A percentile compares a stretch with the other conserved stretches of the same genome.
These are phyloP conservation scores for Ictalurus punctatus DNA, from an alignment of 2,113 vertebrate species.

Conservation along the genomic window DNA sequence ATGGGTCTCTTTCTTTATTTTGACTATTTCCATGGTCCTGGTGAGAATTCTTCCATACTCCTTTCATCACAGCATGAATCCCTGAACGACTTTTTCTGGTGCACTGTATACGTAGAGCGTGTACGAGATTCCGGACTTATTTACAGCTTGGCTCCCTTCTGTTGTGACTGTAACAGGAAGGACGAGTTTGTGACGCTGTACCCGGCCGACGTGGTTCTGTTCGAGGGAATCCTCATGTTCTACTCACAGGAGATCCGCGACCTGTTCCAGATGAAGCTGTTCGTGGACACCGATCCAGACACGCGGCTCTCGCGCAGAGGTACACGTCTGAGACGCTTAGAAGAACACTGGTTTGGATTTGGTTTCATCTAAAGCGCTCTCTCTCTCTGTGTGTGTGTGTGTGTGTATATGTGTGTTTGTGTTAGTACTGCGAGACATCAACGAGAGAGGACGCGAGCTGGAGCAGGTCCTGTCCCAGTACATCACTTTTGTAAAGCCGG, in stretches of 20 bases:
- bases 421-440: slow-evolving; percentile 91
- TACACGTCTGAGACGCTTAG: slow-evolving; percentile 52
- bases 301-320: slow-evolving; percentile 95
- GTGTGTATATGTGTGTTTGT: background rate
- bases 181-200: slow-evolving; percentile 92
- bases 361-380: background rate
- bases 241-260: slow-evolving; percentile 94
- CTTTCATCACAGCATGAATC: no score
- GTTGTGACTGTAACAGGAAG: slow-evolving; percentile 75
- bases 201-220: slow-evolving; percentile 93
- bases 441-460: slow-evolving; percentile 87
- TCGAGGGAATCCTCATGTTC: slow-evolving; percentile 96
- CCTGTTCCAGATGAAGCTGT: slow-evolving; percentile 97
- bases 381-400: background rate
- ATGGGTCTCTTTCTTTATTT: background rate
- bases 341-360: no score
- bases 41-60: no score
- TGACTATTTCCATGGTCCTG: no score
- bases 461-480: slow-evolving; percentile 94
- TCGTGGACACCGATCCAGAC: slow-evolving; percentile 94
- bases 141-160: background rate
- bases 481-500: slow-evolving; percentile 96
- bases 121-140: background rate
- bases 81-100: no score
- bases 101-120: no score